phyloP scores from a whole-genome alignment of 2,888 invertebrate species.

The Morpho achilles region DNA sequence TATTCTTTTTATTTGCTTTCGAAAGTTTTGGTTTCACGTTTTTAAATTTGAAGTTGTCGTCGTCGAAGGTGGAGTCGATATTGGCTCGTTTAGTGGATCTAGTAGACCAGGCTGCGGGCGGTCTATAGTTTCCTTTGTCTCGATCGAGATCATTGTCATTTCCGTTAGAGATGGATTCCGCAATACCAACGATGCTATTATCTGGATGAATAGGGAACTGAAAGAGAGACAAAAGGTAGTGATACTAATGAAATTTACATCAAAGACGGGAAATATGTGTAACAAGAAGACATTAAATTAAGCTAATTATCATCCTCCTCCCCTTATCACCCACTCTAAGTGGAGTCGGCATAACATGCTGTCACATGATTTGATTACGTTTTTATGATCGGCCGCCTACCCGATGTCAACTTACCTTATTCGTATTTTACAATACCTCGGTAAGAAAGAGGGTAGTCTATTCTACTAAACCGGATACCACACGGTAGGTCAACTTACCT shows the following conservation, averaged over 20 bases:
- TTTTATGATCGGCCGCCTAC: no score
- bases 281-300: no score
- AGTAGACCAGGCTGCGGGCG: slow-evolving; percentile 78
- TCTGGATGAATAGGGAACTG: slow-evolving; percentile 63
- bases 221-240: slow-evolving; percentile 29
- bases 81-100: slow-evolving; percentile 22
- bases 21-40: not conserved
- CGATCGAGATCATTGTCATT: slow-evolving; percentile 61
- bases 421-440: no score
- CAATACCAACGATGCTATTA: slow-evolving; percentile 62
- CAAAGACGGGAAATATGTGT: no score
- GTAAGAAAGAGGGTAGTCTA: no score
- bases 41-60: not conserved
- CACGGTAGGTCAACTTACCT: no score
- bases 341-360: no score
- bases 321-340: no score
- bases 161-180: slow-evolving; percentile 59
- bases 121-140: slow-evolving; percentile 68
- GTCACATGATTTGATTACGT: no score
- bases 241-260: not conserved
- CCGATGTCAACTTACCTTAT: no score
- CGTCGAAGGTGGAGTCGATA: not conserved
- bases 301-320: no score
- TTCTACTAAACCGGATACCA: no score
- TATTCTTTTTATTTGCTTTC: slow-evolving; percentile 1